These are phyloP conservation scores for Mactromeris polynyma DNA, from an alignment of 2,888 invertebrate species.

Conservation along the genomic window DNA sequence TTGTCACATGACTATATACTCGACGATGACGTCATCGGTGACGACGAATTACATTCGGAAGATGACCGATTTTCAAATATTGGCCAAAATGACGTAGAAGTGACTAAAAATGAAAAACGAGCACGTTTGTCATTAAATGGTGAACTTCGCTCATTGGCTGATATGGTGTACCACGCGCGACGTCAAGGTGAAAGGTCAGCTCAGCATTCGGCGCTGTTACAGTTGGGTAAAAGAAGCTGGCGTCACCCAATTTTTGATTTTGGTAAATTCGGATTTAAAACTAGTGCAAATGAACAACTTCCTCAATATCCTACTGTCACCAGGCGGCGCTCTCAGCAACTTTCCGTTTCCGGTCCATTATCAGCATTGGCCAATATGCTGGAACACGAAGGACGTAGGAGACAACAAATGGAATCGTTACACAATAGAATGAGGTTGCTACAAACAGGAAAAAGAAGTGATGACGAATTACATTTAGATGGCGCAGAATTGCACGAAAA, in stretches of 20 bases:
- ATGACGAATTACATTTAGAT: not conserved
- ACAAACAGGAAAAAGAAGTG: constrained; percentile 66
- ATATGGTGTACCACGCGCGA: constrained; percentile 61
- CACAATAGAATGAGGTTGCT: constrained; percentile 67
- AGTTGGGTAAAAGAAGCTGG: constrained; percentile 60
- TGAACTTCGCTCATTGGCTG: constrained; percentile 64
- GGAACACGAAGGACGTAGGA: constrained; percentile 65
- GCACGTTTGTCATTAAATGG: constrained; percentile 62
- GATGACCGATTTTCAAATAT: not conserved
- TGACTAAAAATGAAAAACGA: constrained; percentile 25
- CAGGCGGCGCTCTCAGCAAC: constrained; percentile 56
- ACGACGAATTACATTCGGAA: not conserved
- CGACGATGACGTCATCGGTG: constrained; percentile 22
- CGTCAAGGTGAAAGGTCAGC: constrained; percentile 43
- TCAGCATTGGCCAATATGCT: constrained; percentile 73
- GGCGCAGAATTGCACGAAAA: not conserved
- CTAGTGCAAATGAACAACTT: not conserved
- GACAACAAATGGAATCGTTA: constrained; percentile 58
- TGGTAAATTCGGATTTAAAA: not conserved
- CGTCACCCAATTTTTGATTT: constrained; percentile 23
- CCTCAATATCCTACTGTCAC: constrained; percentile 4
- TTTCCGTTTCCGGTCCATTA: constrained; percentile 73
- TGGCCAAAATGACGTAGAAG: not conserved
- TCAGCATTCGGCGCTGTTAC: constrained; percentile 37
- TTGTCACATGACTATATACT: constrained; percentile 3